Conservation (phyloP, 2,888 invertebrate species). For the Eubasilissa splendida region DNA sequence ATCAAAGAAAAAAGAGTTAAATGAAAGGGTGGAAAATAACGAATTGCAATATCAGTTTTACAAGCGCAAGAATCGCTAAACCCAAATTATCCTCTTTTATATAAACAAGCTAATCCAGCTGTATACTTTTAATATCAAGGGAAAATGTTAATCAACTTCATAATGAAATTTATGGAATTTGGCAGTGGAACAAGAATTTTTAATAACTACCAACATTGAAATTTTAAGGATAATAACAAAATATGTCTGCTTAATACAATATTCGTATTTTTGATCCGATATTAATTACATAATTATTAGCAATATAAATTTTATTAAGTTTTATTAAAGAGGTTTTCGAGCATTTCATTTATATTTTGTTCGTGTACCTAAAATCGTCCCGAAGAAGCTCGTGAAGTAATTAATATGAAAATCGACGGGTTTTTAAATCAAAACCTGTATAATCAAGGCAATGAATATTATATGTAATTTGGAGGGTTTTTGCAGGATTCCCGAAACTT, state of each 20-base stretch:
- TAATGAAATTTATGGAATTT: slow-evolving; percentile 37
- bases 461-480: no score
- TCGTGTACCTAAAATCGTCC: no score
- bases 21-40: slow-evolving; percentile 7
- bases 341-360: no score
- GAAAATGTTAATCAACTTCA: slow-evolving; percentile 39
- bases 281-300: no score
- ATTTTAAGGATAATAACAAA: slow-evolving; percentile 23
- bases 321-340: no score
- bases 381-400: no score
- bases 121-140: slow-evolving; percentile 31
- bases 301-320: no score
- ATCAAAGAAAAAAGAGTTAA: neutral
- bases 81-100: slow-evolving; percentile 31
- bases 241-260: slow-evolving; percentile 7
- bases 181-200: slow-evolving; percentile 26
- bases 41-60: slow-evolving; percentile 29
- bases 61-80: slow-evolving; percentile 24
- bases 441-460: no score
- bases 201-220: neutral
- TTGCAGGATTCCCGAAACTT: no score
- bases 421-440: no score
- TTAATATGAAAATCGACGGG: no score
- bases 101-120: slow-evolving; percentile 35
- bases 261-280: neutral